phyloP scores from a whole-genome alignment of 2,113 vertebrate genomes.

The Gasterosteus nipponicus region DNA sequence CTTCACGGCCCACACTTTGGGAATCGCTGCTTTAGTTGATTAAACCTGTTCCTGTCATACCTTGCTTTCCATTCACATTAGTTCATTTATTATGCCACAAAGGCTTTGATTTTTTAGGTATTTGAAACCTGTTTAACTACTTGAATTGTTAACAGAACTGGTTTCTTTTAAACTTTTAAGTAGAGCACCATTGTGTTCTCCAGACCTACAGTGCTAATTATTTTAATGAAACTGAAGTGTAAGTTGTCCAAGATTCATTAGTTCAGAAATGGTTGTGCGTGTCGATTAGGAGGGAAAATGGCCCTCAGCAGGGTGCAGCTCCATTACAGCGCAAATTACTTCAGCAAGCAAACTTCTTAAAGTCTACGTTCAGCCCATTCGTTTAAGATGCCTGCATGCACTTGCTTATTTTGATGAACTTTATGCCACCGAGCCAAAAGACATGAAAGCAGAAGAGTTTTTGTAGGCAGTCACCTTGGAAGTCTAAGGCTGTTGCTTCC shows the following conservation, averaged over 20 bases:
- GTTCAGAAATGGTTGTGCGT: constrained; percentile 45
- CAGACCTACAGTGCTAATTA: constrained; percentile 16
- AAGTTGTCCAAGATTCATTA: constrained; percentile 64
- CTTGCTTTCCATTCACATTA: neutral
- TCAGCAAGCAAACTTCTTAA: constrained; percentile 50
- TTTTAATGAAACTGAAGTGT: constrained; percentile 57
- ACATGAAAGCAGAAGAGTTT: constrained; percentile 28
- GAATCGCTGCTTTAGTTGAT: neutral
- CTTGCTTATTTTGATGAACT: constrained; percentile 58
- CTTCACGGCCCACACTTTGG: too few species aligned
- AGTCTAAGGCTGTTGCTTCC: constrained; percentile 22
- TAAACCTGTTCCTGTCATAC: constrained; percentile 1
- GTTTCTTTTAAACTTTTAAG: neutral
- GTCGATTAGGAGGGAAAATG: constrained; percentile 37
- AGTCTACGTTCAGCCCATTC: constrained; percentile 54
- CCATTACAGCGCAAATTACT: constrained; percentile 67
- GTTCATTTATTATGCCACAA: neutral
- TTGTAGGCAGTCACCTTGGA: constrained; percentile 33
- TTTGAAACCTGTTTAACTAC: neutral
- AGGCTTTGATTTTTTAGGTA: neutral
- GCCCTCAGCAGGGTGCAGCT: constrained; percentile 41
- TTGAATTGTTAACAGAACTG: neutral
- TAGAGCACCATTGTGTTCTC: neutral
- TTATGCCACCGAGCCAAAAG: constrained; percentile 57
- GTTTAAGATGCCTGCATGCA: constrained; percentile 63